Evolutionary conservation across 2,888 invertebrate genomes (phyloP), one percentile per base, ranked within the genome.

Genomic region (Acleris literana): DNA sequence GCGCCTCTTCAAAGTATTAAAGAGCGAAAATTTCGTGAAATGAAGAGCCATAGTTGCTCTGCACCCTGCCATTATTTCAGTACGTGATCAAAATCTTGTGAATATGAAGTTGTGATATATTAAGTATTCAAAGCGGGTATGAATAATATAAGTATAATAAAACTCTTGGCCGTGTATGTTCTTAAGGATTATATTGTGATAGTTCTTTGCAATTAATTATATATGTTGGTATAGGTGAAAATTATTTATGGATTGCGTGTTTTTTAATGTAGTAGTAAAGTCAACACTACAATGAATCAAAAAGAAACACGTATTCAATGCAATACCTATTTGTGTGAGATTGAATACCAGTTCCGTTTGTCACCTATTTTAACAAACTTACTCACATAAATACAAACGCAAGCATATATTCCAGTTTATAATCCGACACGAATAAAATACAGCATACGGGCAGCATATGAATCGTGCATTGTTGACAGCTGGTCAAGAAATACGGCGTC

Each of bases 21-120:
- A 46, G 44, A 43, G 56, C 48, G 66, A 66, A 62, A 53, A 62
- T 62, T 57, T 57, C n/a, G 48, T 57, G 62, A 62, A 66, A 66
- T 66, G 39, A 57, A 66, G 56, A 56, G 52, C 64, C 61, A 58
- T 71, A 67, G 68, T 70, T 64, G 55, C 69, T 68, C 70, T 60
- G 65, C 73, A 67, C 49, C 49, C 66, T 25, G 66, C 70, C 70
- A 73, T 74, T 74, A 72, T 64, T 70, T 64, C 62, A 53, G 67
- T 66, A 77, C 76, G 77, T 76, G 76, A 73, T 74, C 68, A 70
- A 74, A 73, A 74, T 75, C 68, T 64, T 63, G 58, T 64, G 64
- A 62, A 67, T 64, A 68, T 68, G 63, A 68, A 64, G 64, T 65
- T 53, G 55, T 44, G 58, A 63, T 57, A 55, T 61, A 65, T 56